phyloP scores from a whole-genome alignment of 1,140 invertebrate genomes.

The Drosophila sproati region DNA sequence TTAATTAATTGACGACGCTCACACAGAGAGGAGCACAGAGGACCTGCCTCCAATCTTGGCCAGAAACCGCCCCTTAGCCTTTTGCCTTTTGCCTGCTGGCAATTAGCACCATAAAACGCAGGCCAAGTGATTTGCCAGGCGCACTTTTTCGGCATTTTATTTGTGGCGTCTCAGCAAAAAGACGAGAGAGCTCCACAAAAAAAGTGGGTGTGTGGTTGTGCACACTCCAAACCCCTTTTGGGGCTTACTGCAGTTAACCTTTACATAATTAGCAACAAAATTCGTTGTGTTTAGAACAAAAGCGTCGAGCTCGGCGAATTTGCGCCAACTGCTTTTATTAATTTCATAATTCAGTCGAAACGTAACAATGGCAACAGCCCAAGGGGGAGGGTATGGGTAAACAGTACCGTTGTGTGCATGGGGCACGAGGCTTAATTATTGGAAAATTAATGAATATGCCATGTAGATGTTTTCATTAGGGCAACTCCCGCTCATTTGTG shows the following conservation, averaged over 20 bases:
- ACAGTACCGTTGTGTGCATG: not conserved
- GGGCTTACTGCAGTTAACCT: slow-evolving; percentile 57
- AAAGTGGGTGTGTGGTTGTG: slow-evolving; percentile 3
- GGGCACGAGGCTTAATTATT: slow-evolving; percentile 68
- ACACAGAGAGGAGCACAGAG: slow-evolving; percentile 13
- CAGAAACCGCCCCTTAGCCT: slow-evolving; percentile 4
- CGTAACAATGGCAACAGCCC: slow-evolving; percentile 31
- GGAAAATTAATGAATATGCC: slow-evolving; percentile 80
- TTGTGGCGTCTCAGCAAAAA: slow-evolving; percentile 39
- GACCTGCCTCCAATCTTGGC: not conserved
- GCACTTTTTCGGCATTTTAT: slow-evolving; percentile 49
- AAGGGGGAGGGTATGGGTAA: not conserved
- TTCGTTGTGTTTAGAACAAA: slow-evolving; percentile 77
- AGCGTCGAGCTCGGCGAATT: slow-evolving; percentile 70
- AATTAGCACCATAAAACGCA: slow-evolving; percentile 80
- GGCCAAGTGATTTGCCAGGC: slow-evolving; percentile 56
- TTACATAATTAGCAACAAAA: slow-evolving; percentile 79
- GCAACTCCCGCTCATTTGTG: slow-evolving; percentile 2
- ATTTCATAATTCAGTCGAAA: slow-evolving; percentile 73
- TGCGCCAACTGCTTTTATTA: slow-evolving; percentile 71
- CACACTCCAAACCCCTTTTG: slow-evolving; percentile 24
- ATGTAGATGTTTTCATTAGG: slow-evolving; percentile 71
- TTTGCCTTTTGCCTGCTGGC: slow-evolving; percentile 30
- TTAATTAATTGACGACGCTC: slow-evolving; percentile 72
- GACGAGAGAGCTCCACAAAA: slow-evolving; percentile 16